Base-by-base conservation (phyloP, 2,888 invertebrate species). In the Aphidius colemani region DNA sequence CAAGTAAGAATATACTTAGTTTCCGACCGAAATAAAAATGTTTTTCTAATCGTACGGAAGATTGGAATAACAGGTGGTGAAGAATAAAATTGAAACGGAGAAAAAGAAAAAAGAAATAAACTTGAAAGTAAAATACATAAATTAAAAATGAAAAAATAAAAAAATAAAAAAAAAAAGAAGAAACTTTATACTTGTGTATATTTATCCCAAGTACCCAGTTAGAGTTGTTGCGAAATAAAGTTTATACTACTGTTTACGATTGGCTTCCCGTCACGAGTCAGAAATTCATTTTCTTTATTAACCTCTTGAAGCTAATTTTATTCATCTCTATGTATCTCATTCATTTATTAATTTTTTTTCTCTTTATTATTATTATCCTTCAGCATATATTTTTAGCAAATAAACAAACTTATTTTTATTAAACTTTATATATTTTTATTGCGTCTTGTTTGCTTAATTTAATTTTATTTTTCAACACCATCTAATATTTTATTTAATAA, bases 211-310 rank as follows among this genome's bases (percentile, higher is more conserved):
- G 13, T 18, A 18, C 13, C 13, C 13, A 18, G 30, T 30, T 30
- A 57, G n/a, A 45, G 46, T 57, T n/a, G 57, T 45, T 46, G 46
- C 57, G 57, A 57, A 57, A 46, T 11, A 46, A 57, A 57, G 57
- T 57, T 57, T 57, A 45, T 57, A 57, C 57, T 57, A 57, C 57
- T 57, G 46, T 57, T 57, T 57, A 57, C 57, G 57, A 57, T 57
- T 45, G 57, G 46, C 46, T 57, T n/a, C 40, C 39, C 57, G 45
- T 46, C 46, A 30, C 39, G 57, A 57, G 57, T 57, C 30, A 46
- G 57, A 57, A 46, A 46, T 45, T 46, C 46, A 57, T 57, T 57
- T 57, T 57, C 57, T 57, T 57, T 57, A 57, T 57, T 57, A 46
- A 57, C 45, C 46, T 46, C 30, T 57, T 30, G 30, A 39, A 57